Conservation (phyloP, 1,140 invertebrate genomes). For the Papilio xuthus region DNA sequence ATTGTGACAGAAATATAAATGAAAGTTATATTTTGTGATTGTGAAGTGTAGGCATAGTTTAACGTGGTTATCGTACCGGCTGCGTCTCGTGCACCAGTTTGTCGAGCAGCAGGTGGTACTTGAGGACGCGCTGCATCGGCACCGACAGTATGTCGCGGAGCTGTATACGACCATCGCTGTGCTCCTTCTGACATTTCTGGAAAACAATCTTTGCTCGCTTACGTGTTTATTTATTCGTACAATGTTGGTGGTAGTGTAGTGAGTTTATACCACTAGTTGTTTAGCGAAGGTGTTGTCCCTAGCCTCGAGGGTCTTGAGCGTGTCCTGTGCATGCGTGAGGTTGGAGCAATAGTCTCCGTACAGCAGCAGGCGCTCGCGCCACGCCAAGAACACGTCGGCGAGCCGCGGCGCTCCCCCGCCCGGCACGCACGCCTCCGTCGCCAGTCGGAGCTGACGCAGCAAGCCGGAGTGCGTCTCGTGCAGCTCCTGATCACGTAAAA, state of each 20-base stretch:
- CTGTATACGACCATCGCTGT: slow-evolving; percentile 97
- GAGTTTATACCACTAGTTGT: slow-evolving; percentile 59
- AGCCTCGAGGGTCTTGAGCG: slow-evolving; percentile 66
- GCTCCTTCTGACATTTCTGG: slow-evolving; percentile 94
- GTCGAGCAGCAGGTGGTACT: slow-evolving; percentile 96
- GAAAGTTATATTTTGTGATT: background rate
- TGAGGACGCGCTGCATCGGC: slow-evolving; percentile 98
- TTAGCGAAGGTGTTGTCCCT: slow-evolving; percentile 69
- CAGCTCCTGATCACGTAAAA: slow-evolving; percentile 84
- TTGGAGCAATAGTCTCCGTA: slow-evolving; percentile 98
- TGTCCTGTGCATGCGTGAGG: slow-evolving; percentile 84
- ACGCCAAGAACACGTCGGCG: slow-evolving; percentile 92
- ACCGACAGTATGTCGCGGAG: slow-evolving; percentile 96
- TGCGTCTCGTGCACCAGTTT: slow-evolving; percentile 96
- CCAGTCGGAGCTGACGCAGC: slow-evolving; percentile 89
- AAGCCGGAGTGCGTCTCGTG: slow-evolving; percentile 93
- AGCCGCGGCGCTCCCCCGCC: slow-evolving; percentile 75
- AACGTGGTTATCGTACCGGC: slow-evolving; percentile 81
- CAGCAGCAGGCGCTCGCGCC: slow-evolving; percentile 94
- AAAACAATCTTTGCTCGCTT: slow-evolving; percentile 57
- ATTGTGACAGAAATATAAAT: background rate
- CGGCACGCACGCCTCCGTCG: slow-evolving; percentile 81
- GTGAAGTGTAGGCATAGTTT: background rate
- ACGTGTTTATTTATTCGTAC: background rate
- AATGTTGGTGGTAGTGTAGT: background rate